Base-by-base conservation (phyloP, 2,888 invertebrate species). In the Epinotia ramella region DNA sequence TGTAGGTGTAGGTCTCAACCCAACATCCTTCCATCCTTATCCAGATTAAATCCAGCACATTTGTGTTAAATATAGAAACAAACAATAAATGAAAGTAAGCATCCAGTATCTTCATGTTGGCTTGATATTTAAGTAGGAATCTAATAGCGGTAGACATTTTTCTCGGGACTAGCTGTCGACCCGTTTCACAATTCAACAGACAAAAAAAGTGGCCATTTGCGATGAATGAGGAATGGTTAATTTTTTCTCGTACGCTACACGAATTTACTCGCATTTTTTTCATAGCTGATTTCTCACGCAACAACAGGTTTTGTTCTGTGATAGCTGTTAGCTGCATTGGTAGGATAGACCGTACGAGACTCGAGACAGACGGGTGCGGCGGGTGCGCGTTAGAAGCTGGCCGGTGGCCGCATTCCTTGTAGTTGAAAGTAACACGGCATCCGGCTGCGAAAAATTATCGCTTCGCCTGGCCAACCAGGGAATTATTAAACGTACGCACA, bases 371-470 rank as follows among this genome's bases (percentile, higher is more conserved):
- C 88, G 86, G 89, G 87, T 81, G 87, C 86, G 86, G 86, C 82
- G 84, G 78, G 81, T 84, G 83, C 84, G 87, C 86, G 86, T 84
- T 85, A 86, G 88, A 88, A 86, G 89, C 89, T 92, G 91, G 91
- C 86, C 91, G 88, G 83, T 92, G 93, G 91, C 94, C 93, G 93
- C 94, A 94, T 94, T 94, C 94, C 88, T 87, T 81, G 84, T 89
- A 90, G 90, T 93, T 93, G 93, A 94, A 94, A 94, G 93, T 92
- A 91, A 90, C 89, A 87, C 89, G 86, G 90, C 87, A 92, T 93
- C 93, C 93, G 94, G 91, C 91, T 90, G 92, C 91, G 89, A 92
- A 93, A 93, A 92, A 91, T 90, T 87, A 88, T 86, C 85, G 88
- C 85, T 86, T 84, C 83, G 83, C 83, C 81, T 82, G 76, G 78